phyloP scores from a whole-genome alignment of 37 sponge, comb jelly and placozoan species.

The Diacarnus erythraeanus region DNA sequence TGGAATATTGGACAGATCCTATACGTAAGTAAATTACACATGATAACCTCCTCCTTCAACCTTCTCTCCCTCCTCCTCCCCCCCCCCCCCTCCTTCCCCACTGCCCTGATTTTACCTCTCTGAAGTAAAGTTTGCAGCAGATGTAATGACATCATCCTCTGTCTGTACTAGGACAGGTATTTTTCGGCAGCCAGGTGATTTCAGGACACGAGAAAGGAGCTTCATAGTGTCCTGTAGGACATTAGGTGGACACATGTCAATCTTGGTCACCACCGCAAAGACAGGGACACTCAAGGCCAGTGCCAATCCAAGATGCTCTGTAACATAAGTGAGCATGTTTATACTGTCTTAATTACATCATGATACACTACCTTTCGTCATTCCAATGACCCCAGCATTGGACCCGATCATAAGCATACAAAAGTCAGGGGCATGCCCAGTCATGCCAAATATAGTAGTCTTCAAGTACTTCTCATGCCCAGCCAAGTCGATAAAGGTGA shows the following conservation, averaged over 20 bases:
- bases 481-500: slow-evolving; percentile 98
- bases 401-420: slow-evolving; percentile 98
- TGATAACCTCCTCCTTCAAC: too few relatives aligned
- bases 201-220: slow-evolving; percentile 85
- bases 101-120: slow-evolving; percentile 65
- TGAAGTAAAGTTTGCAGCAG: slow-evolving; percentile 96
- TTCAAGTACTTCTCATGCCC: slow-evolving; percentile 96
- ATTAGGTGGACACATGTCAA: slow-evolving; percentile 99
- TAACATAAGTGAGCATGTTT: background rate
- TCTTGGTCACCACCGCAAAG: slow-evolving; percentile 98
- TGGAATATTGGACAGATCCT: slow-evolving; percentile 99
- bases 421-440: slow-evolving; percentile 98
- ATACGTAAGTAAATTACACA: too few relatives aligned
- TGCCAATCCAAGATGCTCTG: slow-evolving; percentile 96
- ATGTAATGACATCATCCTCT: slow-evolving; percentile 94
- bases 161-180: slow-evolving; percentile 89
- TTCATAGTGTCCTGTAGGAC: slow-evolving; percentile 96
- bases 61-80: too few relatives aligned
- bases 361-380: slow-evolving; percentile 82
- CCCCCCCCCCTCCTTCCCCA: too few relatives aligned
- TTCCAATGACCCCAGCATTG: slow-evolving; percentile 95
- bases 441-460: slow-evolving; percentile 99
- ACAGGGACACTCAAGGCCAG: slow-evolving; percentile 98
- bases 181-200: slow-evolving; percentile 98
- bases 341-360: too few relatives aligned